Evolutionary conservation across 2,888 invertebrate species (phyloP), one percentile per base, ranked within the genome.

Genomic region (Charanyca ferruginea): DNA sequence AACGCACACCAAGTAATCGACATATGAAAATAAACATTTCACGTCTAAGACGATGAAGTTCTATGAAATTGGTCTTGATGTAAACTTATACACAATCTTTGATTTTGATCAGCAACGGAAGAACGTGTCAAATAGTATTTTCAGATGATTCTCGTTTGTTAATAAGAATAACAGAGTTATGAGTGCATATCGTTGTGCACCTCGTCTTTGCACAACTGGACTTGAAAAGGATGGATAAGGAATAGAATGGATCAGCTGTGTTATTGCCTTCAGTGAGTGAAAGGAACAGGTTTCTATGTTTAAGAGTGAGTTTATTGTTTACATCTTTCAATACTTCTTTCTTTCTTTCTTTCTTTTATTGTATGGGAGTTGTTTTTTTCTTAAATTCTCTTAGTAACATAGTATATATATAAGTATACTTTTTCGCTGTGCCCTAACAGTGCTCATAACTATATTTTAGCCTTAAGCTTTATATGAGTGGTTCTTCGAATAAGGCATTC

Each of bases 1-100:
- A 79, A 82, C 79, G 62, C 80, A 84, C 90, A 89, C 85, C 85
- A 85, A 85, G 88, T 86, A 89, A 89, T 91, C 88, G 94, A 93
- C 94, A 90, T 88, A 84, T 86, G 83, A 92, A 94, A 94, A 94
- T 94, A 95, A 94, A 95, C 94, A 93, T 82, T 77, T 75, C 62
- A 70, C 76, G 78, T 85, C 82, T 83, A 75, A 85, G 81, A 84
- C 84, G 86, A 85, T 88, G 84, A 87, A 83, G 86, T 93, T 92
- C 90, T 90, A 86, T 91, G 92, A 92, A 90, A 83, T 87, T 76
- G 74, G 81, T 89, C 85, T 87, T 85, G 86, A 85, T 87, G 86
- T 90, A 83, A 83, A 78, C 67, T 65, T 63, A 61, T 72, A 75
- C 35, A 79, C 69, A 72, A 63, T 64, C 66, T 83, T 77, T 73